Base-by-base conservation (phyloP, 2,113 vertebrate genomes). In the Clupea harengus region DNA sequence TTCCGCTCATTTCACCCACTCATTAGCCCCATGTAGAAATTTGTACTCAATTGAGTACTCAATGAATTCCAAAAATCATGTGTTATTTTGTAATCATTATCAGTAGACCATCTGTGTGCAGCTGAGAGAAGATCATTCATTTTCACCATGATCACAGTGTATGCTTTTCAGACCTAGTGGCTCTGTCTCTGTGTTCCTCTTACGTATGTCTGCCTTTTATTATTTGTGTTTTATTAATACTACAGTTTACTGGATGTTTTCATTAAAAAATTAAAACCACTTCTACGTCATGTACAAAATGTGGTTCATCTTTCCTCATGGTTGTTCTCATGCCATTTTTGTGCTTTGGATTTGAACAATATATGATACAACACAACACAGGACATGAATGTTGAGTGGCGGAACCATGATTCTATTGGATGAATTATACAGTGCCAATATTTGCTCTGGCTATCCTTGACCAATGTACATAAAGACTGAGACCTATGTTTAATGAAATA, bases 181-280 rank as follows among this genome's bases (percentile, higher is more conserved):
- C 72, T 78, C 72, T 78, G 15, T 18, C 22, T 28, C 22, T 67
- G 3, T 25, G 22, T 78, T 4, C 2, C 13, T 10, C 3, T 11
- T 11, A 6, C 20, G 22, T 28, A 9, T 39, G 28, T 28, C 4
- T 78, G 28, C 44, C 25, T 39, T 78, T 4, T 39, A 39, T 64
- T n/a, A 22, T 78, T 39, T 75, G 28, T 39, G 2, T 75, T 75
- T 11, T 78, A 78, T 2, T 78, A 78, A 2, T 78, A 39, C 72
- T 39, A 2, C 39, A 39, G 39, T 78, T 28, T 78, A 39, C 72
- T 78, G 28, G 28, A 78, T 78, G 39, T 39, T 78, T 78, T 78
- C 72, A 17, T 78, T 44, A 78, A 67, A 78, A 39, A 39, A 78
- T 78, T 39, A 78, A 78, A 67, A 67, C n/a, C 64, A 67, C 64